Evolutionary conservation across 2,113 vertebrate species (phyloP), one percentile per base, ranked within the genome.

Genomic region (Etia nguti): DNA sequence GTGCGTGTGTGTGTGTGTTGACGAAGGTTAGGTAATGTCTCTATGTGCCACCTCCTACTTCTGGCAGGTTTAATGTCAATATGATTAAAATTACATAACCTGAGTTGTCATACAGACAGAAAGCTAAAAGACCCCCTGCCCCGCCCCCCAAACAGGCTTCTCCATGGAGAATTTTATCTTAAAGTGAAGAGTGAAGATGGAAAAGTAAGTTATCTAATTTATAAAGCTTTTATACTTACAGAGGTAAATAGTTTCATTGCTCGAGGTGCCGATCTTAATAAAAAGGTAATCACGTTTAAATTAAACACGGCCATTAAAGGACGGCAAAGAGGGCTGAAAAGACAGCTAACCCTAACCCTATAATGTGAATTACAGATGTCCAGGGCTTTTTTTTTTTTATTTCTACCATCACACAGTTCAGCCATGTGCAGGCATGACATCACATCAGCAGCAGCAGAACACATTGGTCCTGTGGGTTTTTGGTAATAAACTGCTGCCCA

Each of bases 11-110:
- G 60, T 87, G 52, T 84, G 82, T 82, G 80, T 15, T 60, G 26
- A 57, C 52, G 24, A n/a, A 57, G 75, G 84, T 94, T 93, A 92
- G 89, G 92, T 95, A 90, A 95, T 75, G 92, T 91, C 91, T 94
- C 81, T 24, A 9, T 29, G 41, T 79, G 81, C 29, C 60, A 83
- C 70, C 83, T 55, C 83, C 83, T 77, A 70, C 79, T 89, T 29
- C 59, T 22, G 41, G 38, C 73, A 85, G 46, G 46, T 46, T 56
- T 43, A 10, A 90, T 85, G 85, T 85, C 73, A 52, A 75, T 48
- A 65, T 73, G 79, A 60, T 55, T 82, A 80, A 87, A 82, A 89
- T 90, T 36, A 73, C 60, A 59, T 60, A 75, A 85, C 43, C 16
- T 12, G 26, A 86, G 15, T 18, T 34, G 54, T 68, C 46, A 50